Percentiles rank a stretch among this genome's conserved stretches.
These are phyloP conservation scores for Anguilla rostrata DNA, from an alignment of 2,113 vertebrate species.

Conservation along the genomic window DNA sequence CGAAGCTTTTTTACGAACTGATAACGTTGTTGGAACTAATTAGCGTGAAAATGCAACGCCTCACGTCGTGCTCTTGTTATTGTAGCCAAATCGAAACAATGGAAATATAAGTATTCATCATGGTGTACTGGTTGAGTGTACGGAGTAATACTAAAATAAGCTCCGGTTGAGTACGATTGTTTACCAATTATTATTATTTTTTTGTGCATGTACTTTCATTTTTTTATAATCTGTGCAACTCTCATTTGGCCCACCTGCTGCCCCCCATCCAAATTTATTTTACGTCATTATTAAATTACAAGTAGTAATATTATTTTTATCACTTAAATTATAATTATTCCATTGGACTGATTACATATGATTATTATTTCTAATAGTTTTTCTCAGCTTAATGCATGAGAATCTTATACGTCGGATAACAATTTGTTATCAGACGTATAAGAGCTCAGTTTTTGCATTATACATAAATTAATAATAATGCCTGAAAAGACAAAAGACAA, in stretches of 20 bases:
- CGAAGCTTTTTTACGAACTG: conserved; percentile 22
- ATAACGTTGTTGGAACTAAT: conserved; percentile 20
- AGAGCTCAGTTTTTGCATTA: neutral
- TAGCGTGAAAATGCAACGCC: neutral
- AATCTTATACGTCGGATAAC: too few species aligned
- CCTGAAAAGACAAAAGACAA: conserved; percentile 5
- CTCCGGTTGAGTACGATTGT: neutral
- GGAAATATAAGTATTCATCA: neutral
- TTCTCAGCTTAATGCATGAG: neutral
- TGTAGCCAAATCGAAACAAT: neutral
- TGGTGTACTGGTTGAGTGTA: neutral
- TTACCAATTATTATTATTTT: neutral
- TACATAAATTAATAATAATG: conserved; percentile 3
- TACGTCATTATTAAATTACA: neutral
- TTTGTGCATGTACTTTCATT: neutral
- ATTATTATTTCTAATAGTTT: neutral
- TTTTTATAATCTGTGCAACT: neutral
- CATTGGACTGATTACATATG: neutral
- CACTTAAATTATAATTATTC: neutral
- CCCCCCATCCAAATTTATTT: neutral
- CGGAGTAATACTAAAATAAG: neutral
- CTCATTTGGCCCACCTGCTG: neutral
- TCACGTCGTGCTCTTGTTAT: neutral
- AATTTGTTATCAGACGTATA: neutral
- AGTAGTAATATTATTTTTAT: neutral